Evolutionary conservation across 2,113 vertebrate genomes (phyloP).

Genomic region (Asarcornis scutulata): DNA sequence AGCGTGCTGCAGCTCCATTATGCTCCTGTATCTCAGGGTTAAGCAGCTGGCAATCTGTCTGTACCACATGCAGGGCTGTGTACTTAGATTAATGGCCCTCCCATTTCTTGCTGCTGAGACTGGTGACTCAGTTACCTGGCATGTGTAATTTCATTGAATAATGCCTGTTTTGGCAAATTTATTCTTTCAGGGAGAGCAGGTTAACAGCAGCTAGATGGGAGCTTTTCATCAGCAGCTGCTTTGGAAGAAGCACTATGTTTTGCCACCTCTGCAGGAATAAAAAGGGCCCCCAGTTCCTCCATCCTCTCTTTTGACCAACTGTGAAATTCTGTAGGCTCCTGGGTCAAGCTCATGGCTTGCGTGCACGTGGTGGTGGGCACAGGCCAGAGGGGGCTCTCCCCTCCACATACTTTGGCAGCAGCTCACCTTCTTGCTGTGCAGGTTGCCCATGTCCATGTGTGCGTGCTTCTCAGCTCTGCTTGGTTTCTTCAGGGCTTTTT

Average conservation of each 20-base stretch:
- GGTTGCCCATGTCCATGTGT: neutral
- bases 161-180: constrained; percentile 6
- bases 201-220: neutral
- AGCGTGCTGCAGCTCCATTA: neutral
- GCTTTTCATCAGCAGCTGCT: neutral
- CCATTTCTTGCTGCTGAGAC: neutral
- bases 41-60: neutral
- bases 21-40: neutral
- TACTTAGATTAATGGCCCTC: neutral
- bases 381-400: neutral
- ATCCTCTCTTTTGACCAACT: neutral
- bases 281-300: neutral
- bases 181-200: neutral
- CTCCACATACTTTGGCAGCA: neutral
- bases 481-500: neutral
- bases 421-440: neutral
- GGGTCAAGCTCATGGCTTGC: neutral
- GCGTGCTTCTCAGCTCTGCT: neutral
- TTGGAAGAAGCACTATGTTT: neutral
- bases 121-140: constrained; percentile 25
- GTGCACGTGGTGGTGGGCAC: neutral
- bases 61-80: neutral
- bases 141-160: constrained; percentile 25
- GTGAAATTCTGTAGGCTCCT: neutral
- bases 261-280: neutral